Evolutionary conservation across 2,113 vertebrate genomes (phyloP), one percentile per base, ranked within the genome.

Genomic region (Gavia stellata): DNA sequence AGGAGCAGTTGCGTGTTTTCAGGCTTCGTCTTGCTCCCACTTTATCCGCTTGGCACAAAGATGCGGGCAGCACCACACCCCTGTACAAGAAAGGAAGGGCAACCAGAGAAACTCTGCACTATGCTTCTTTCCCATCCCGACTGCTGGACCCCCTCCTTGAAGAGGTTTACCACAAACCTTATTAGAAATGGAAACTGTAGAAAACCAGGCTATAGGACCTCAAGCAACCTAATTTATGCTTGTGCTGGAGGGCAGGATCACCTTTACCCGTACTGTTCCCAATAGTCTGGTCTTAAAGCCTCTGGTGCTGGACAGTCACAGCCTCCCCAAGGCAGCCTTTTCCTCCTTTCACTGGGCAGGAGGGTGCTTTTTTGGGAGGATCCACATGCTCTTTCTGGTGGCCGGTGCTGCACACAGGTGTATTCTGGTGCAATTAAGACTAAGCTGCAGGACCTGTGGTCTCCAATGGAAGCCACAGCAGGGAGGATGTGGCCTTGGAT

Each of bases 311-410:
- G 23, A 24, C 38, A 63, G 26, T 40, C 38, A 58, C 36, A 78
- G 42, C 26, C 47, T 45, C 17, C 47, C 12, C 0, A 0, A 56
- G 34, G 52, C 45, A 91, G 34, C 31, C 49, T 49, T 34, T 6
- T 68, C 42, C n/a, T 72, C 47, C 56, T 67, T 26, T 38, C 33
- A 6, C 1, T 40, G 50, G 31, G 65, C 21, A 78, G 33, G 7
- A 38, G 33, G 29, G 10, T 65, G 19, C 18, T 29, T 26, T 74
- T 34, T 28, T 26, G 24, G 52, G 53, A 86, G 44, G 33, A 78
- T 34, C 14, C 18, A 42, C 26, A 24, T 72, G 38, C 14, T 71
- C 42, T 53, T 80, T 61, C 31, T 44, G 36, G 56, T 29, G 42
- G 34, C 26, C 31, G 67, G 62, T 1, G 4, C 45, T 42, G 17